phyloP scores from a whole-genome alignment of 2,797 vertebrate species.

The Chaenodraco wilsoni region DNA sequence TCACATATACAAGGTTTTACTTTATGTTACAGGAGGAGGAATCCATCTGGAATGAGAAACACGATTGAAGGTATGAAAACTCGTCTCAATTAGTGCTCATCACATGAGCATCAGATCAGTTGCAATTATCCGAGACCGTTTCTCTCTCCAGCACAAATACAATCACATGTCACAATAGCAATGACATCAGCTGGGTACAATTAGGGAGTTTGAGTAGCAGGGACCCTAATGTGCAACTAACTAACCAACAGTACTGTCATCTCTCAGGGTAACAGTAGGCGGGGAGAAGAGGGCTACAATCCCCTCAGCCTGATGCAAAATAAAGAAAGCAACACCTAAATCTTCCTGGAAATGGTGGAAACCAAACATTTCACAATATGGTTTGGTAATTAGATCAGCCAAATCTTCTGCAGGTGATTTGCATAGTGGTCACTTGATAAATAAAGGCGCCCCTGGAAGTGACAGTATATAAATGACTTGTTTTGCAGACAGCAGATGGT shows the following conservation, averaged over 20 bases:
- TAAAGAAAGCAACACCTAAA: conserved; percentile 59
- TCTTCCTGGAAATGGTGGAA: conserved; percentile 72
- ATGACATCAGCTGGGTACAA: conserved; percentile 63
- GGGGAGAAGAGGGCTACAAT: conserved; percentile 53
- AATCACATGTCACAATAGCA: conserved; percentile 59
- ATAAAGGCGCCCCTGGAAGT: conserved; percentile 85
- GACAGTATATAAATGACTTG: conserved; percentile 91
- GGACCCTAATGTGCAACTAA: conserved; percentile 66
- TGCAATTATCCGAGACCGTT: conserved; percentile 64
- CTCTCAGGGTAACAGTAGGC: conserved; percentile 54
- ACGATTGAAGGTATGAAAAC: conserved; percentile 47
- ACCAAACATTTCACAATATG: conserved; percentile 75
- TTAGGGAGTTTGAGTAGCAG: conserved; percentile 61
- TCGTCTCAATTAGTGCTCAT: conserved; percentile 73
- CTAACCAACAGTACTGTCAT: conserved; percentile 72
- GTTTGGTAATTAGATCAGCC: conserved; percentile 83
- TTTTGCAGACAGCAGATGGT: conserved; percentile 97
- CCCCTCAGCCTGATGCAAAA: conserved; percentile 54
- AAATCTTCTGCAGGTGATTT: conserved; percentile 82
- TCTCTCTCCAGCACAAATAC: conserved; percentile 55
- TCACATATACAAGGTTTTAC: conserved; percentile 16
- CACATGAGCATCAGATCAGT: conserved; percentile 60
- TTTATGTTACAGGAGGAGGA: conserved; percentile 20
- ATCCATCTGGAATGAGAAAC: conserved; percentile 35
- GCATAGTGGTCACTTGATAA: conserved; percentile 90